Conservation (phyloP, 1,140 invertebrate genomes). For the Listronotus bonariensis region DNA sequence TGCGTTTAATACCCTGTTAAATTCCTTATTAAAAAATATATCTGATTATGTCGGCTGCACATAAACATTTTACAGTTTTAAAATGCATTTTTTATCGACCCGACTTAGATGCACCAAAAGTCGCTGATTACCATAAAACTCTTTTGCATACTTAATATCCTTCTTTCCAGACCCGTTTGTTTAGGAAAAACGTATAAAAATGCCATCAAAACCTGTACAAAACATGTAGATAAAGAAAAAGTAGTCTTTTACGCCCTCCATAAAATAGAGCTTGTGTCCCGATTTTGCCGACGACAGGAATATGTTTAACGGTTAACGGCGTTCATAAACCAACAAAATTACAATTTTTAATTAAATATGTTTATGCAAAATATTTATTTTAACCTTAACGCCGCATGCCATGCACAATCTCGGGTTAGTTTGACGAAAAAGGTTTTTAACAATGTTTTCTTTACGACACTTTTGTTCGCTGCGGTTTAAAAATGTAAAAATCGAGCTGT, state of each 20-base stretch:
- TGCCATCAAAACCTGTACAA: conserved; percentile 31
- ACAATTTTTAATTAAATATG: conserved; percentile 23
- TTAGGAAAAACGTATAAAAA: conserved; percentile 36
- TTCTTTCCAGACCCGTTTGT: conserved; percentile 31
- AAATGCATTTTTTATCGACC: conserved; percentile 31
- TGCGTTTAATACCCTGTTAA: too few species aligned
- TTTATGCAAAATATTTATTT: conserved; percentile 13
- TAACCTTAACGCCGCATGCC: too few species aligned
- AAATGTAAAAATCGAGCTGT: too few species aligned
- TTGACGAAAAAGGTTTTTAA: too few species aligned
- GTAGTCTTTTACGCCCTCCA: conserved; percentile 23
- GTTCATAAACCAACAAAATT: conserved; percentile 28
- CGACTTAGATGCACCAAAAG: conserved; percentile 20
- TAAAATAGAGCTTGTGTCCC: conserved; percentile 16
- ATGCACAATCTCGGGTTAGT: too few species aligned
- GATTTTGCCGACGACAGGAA: conserved; percentile 10
- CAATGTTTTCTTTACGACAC: too few species aligned
- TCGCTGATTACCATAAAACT: conserved; percentile 36
- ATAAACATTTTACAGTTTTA: conserved; percentile 22
- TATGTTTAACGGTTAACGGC: conserved; percentile 16
- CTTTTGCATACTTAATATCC: conserved; percentile 36
- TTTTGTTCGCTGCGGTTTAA: too few species aligned
- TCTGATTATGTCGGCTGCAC: neutral
- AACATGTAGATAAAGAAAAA: conserved; percentile 34
- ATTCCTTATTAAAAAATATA: too few species aligned